Evolutionary conservation across 2,113 vertebrate genomes (phyloP).

Genomic region (Dicerorhinus sumatrensis): DNA sequence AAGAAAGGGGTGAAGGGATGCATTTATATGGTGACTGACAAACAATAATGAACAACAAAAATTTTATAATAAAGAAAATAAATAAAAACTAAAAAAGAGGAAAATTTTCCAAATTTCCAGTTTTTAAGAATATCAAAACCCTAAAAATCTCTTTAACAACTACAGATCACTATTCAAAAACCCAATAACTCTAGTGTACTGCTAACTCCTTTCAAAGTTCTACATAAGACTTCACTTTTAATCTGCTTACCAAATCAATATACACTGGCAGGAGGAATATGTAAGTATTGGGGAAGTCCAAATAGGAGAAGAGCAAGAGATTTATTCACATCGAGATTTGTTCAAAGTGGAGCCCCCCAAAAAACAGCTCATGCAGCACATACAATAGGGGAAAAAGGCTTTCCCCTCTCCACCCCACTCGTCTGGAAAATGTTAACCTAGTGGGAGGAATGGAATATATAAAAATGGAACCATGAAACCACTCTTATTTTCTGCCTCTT

Average conservation of each 20-base stretch:
- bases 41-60: too few species aligned
- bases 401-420: not conserved
- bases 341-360: not conserved
- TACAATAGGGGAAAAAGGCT: not conserved
- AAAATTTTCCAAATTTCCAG: not conserved
- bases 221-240: not conserved
- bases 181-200: not conserved
- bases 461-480: not conserved
- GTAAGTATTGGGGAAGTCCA: not conserved
- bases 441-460: not conserved
- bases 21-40: too few species aligned
- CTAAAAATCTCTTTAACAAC: not conserved
- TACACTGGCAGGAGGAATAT: not conserved
- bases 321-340: not conserved
- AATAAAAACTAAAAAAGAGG: not conserved
- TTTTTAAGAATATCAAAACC: conserved; percentile 13
- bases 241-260: not conserved
- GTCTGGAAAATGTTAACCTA: not conserved
- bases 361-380: not conserved
- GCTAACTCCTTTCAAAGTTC: not conserved
- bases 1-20: not conserved
- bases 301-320: not conserved
- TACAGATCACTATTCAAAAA: not conserved
- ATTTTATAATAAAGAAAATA: too few species aligned
- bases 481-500: not conserved